Base-by-base conservation (phyloP, 2,113 vertebrate species). In the Neotragus moschatus region DNA sequence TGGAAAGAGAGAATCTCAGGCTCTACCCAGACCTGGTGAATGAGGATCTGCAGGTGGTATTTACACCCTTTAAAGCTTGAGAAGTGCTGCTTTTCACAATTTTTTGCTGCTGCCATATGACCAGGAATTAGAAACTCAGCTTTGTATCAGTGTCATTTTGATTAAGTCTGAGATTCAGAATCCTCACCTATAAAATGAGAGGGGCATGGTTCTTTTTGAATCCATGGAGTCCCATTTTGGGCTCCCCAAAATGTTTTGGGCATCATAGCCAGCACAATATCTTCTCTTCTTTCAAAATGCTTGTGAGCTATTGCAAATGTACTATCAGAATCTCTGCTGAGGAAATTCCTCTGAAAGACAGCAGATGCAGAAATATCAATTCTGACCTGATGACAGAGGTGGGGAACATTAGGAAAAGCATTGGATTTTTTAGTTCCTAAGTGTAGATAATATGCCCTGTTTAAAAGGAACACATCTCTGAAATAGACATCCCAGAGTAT, bases 401-500 rank as follows among this genome's bases (percentile, higher is more conserved):
- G 77, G 51, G 53, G 51, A 55, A 88, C 33, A 70, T 63, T 84
- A 95, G 85, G 66, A 88, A 91, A 96, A 89, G 80, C 39, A 45
- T 3, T 85, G 55, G 21, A 30, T 25, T 93, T 96, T 97, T 94
- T 88, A 45, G 47, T 87, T 82, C 81, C 70, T 85, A 79, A 92
- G 82, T 61, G 58, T 86, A 94, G 77, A 70, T 82, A 96, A 75
- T 80, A 75, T 77, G 51, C 49, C 58, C 93, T 96, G 81, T 82
- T 91, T 91, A 91, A 95, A 96, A 97, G 73, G 84, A 94, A 91
- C 73, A 87, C 47, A 56, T 84, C 58, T 92, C 95, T 88, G 75
- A 96, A 97, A 95, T 91, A 97, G 90, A 90, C 45, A 96, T 97
- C 75, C 75, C 60, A 88, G 73, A 96, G 84, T 93, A 98, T 98